Evolutionary conservation across 2,888 invertebrate genomes (phyloP).

Genomic region (Gnatocerus cornutus): DNA sequence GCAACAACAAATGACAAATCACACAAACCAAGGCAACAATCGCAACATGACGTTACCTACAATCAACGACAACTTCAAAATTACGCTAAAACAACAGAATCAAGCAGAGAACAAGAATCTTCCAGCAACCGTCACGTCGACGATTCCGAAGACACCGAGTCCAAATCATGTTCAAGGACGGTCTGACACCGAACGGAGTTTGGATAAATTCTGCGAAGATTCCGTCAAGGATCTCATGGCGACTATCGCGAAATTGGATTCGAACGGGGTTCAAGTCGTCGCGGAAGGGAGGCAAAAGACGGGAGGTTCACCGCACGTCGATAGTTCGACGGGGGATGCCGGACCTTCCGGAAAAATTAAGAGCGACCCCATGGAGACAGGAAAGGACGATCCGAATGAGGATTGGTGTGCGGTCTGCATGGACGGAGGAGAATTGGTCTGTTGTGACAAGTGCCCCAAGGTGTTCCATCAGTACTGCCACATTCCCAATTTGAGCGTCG

Average conservation of each 20-base stretch:
- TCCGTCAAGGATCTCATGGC: constrained; percentile 90
- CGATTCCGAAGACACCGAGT: constrained; percentile 90
- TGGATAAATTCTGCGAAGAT: constrained; percentile 89
- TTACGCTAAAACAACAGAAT: constrained; percentile 74
- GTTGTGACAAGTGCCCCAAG: constrained; percentile 96
- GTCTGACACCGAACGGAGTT: constrained; percentile 77
- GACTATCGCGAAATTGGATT: constrained; percentile 90
- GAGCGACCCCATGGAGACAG: constrained; percentile 67
- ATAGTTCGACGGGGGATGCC: constrained; percentile 74
- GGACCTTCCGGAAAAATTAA: constrained; percentile 58
- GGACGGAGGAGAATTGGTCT: constrained; percentile 95
- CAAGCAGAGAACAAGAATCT: constrained; percentile 62
- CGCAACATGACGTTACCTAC: constrained; percentile 62
- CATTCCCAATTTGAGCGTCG: constrained; percentile 90
- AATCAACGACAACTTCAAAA: constrained; percentile 79
- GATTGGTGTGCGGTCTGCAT: constrained; percentile 98
- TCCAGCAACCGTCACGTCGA: constrained; percentile 79
- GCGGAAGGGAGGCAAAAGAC: constrained; percentile 73
- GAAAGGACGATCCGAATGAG: constrained; percentile 92
- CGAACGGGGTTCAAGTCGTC: constrained; percentile 86
- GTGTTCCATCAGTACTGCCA: constrained; percentile 97
- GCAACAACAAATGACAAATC: constrained; percentile 72
- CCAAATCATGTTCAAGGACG: constrained; percentile 76
- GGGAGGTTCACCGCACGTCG: constrained; percentile 79
- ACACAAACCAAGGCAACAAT: constrained; percentile 54